Conservation (phyloP, 2,797 vertebrate species). For the Ispidina picta region DNA sequence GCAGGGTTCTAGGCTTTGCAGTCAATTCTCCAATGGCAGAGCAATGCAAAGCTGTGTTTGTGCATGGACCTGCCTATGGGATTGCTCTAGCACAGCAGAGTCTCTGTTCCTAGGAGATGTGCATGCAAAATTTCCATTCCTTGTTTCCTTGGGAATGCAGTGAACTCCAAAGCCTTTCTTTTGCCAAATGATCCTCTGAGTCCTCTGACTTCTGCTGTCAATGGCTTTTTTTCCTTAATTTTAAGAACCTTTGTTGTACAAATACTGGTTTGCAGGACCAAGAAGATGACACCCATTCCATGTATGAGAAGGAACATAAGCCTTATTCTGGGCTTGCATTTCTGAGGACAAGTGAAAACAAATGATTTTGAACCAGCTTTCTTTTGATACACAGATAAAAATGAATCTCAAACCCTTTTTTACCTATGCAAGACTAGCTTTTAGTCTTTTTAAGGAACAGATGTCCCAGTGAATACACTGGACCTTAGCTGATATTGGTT, state of each 20-base stretch:
- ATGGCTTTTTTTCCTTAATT: background rate
- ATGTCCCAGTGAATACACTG: background rate
- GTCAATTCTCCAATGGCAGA: background rate
- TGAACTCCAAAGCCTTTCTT: background rate
- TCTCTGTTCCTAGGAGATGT: background rate
- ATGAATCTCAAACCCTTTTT: background rate
- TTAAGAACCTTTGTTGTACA: background rate
- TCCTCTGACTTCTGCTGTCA: background rate
- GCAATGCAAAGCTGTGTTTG: background rate
- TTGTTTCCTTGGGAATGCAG: background rate
- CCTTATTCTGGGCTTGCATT: background rate
- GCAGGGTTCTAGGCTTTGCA: background rate
- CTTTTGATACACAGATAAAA: background rate
- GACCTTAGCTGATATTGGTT: background rate
- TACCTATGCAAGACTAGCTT: background rate
- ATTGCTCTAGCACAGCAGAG: background rate
- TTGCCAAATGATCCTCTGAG: background rate
- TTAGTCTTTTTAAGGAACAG: background rate
- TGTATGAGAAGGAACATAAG: background rate
- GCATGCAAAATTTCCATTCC: background rate
- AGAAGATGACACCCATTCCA: background rate
- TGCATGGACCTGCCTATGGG: background rate
- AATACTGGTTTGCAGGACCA: background rate
- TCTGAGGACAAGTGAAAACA: background rate
- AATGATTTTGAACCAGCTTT: background rate